Base-by-base conservation (phyloP, 1,140 invertebrate genomes). In the Brachionus calyciflorus region DNA sequence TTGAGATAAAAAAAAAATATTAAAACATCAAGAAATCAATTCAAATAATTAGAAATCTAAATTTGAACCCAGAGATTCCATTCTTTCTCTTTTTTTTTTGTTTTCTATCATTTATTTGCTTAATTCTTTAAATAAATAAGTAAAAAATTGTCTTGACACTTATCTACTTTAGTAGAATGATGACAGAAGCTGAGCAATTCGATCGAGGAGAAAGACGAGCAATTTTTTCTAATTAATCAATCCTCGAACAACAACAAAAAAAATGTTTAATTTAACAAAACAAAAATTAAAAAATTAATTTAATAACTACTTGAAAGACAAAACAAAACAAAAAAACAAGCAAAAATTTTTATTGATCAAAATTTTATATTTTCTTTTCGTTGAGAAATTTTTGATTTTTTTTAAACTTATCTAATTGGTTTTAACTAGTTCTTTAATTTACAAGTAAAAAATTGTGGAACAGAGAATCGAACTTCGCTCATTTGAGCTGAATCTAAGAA, bases 261-360 rank as follows among this genome's bases (percentile, higher is more conserved):
- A 28, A 46, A 46, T 70, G 40, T 46, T 70, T 14, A 28, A 55
- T 55, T 55, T 55, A 28, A 7, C 33, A 55, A 28, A 28, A 28
- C n/a, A 55, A 55, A 12, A 46, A 70, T 70, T 41, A 70, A 70
- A 28, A 40, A 70, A 44, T 46, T 46, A 70, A 37, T 65, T 65
- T 33, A 40, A 40, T 40, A 41, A 41, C 24, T 41, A 41, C 24
- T 65, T 65, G 33, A 65, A 24, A n/a, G 17, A 40, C 24, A 19
- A 65, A n/a, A 41, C 40, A 70, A 7, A 46, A 12, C 19, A 46
- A 46, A n/a, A n/a, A n/a, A n/a, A n/a, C n/a, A n/a, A n/a, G n/a
- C n/a, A n/a, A n/a, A n/a, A n/a, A n/a, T n/a, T n/a, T n/a, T n/a
- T n/a, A n/a, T n/a, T n/a, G n/a, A n/a, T n/a, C n/a, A n/a, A n/a